Conservation (phyloP, 2,113 vertebrate genomes). For the Acrocephalus kingi region DNA sequence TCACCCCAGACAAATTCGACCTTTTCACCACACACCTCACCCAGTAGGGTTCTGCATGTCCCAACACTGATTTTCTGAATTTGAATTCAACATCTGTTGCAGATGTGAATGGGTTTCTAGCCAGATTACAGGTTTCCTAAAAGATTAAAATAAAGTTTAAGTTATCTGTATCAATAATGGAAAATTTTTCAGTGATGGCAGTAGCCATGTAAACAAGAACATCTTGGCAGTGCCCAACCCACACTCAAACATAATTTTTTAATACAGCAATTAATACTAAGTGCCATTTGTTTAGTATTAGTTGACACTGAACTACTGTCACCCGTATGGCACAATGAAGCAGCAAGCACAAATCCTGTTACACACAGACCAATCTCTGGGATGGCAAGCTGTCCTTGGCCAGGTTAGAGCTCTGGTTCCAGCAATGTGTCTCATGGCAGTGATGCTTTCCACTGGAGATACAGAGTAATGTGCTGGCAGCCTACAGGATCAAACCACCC, state of each 20-base stretch:
- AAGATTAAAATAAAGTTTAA: neutral
- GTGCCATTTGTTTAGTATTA: neutral
- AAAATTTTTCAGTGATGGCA: neutral
- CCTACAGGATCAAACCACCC: neutral
- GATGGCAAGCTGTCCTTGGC: neutral
- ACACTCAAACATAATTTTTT: neutral
- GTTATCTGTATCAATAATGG: fast-evolving
- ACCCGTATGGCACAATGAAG: neutral
- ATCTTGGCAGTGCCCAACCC: neutral
- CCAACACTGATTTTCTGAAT: fast-evolving
- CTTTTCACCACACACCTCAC: neutral
- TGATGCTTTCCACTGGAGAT: neutral
- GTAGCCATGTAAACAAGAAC: neutral
- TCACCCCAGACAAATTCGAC: neutral
- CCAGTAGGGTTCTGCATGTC: neutral
- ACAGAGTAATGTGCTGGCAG: neutral
- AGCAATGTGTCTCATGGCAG: neutral
- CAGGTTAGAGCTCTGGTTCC: neutral
- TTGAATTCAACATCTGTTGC: neutral
- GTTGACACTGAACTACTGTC: neutral
- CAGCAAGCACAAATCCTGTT: neutral
- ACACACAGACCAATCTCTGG: neutral
- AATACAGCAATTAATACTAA: neutral
- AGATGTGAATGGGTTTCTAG: neutral
- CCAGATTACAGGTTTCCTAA: neutral